A percentile compares a stretch with the other conserved stretches of the same genome.
Conservation (phyloP, 2,113 vertebrate species). For the Stigmatopora nigra region DNA sequence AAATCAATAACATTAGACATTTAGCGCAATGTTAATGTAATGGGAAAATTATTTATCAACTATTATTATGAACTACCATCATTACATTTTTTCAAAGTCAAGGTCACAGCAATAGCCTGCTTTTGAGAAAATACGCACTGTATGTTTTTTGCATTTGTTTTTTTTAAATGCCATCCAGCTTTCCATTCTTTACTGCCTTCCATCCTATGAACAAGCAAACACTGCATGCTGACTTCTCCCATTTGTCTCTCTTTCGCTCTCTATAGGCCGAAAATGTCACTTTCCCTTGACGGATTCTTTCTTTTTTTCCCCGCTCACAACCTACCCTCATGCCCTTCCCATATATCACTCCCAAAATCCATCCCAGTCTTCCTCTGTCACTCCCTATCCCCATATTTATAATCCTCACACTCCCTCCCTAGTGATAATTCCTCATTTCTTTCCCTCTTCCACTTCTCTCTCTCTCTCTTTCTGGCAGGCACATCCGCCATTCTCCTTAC, state of each 20-base stretch:
- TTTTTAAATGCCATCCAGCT: slow-evolving; percentile 27
- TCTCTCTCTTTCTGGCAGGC: slow-evolving; percentile 14
- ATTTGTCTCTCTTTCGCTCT: slow-evolving; percentile 10
- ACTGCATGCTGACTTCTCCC: slow-evolving; percentile 6
- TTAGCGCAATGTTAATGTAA: too few relatives aligned
- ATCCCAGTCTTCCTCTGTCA: slow-evolving; percentile 37
- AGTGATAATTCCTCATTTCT: slow-evolving; percentile 40
- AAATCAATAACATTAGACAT: too few relatives aligned
- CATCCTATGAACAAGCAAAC: slow-evolving; percentile 13
- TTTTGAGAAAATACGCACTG: background rate
- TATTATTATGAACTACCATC: too few relatives aligned
- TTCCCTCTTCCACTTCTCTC: slow-evolving; percentile 24
- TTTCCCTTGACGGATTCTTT: slow-evolving; percentile 16
- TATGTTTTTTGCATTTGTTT: slow-evolving; percentile 10
- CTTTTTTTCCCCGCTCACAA: slow-evolving; percentile 9
- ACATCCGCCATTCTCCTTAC: slow-evolving; percentile 23
- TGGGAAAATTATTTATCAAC: background rate
- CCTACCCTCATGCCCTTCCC: slow-evolving; percentile 32
- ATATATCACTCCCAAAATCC: slow-evolving; percentile 16
- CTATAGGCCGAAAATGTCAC: slow-evolving; percentile 20
- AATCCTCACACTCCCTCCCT: slow-evolving; percentile 48
- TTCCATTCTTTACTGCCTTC: background rate
- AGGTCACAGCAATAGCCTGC: slow-evolving; percentile 8
- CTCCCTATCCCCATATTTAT: slow-evolving; percentile 40
- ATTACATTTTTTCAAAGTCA: slow-evolving; percentile 16